Percentiles rank a stretch among this genome's conserved stretches.
These are phyloP conservation scores for Amazona ochrocephala DNA, from an alignment of 2,797 vertebrate species.

Conservation along the genomic window DNA sequence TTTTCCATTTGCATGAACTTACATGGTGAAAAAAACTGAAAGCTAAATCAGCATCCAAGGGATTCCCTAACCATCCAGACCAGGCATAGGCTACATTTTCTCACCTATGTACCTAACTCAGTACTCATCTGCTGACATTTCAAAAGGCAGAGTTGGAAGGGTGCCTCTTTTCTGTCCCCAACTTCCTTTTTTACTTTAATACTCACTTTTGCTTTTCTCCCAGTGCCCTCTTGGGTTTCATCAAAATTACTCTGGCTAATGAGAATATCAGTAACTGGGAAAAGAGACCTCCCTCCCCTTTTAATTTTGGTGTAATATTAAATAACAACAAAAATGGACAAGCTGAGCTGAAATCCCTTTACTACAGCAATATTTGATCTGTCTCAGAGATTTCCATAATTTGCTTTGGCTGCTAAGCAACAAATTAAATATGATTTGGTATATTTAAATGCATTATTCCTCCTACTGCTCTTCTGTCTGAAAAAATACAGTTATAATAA, in stretches of 20 bases:
- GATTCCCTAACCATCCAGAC: background rate
- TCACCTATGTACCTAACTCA: background rate
- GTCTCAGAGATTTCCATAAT: slow-evolving; percentile 53
- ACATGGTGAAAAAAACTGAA: background rate
- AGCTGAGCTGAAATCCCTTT: slow-evolving; percentile 25
- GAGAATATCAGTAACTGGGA: background rate
- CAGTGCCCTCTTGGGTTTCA: background rate
- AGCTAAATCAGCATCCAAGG: background rate
- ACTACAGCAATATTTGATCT: slow-evolving; percentile 29
- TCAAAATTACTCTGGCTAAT: background rate
- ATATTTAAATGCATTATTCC: slow-evolving; percentile 63
- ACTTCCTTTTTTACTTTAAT: background rate
- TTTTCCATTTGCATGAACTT: background rate
- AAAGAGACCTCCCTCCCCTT: background rate
- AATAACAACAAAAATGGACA: background rate
- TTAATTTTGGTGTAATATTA: background rate
- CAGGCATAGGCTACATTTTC: background rate
- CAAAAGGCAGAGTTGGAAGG: background rate
- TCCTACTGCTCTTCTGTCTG: slow-evolving; percentile 40
- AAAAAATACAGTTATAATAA: slow-evolving; percentile 49
- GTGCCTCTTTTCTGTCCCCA: background rate
- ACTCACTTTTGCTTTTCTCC: background rate
- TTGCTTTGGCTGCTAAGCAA: slow-evolving; percentile 75
- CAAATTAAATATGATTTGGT: slow-evolving; percentile 65
- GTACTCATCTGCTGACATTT: background rate